Percentiles rank a stretch among this genome's conserved stretches.
These are phyloP conservation scores for Camponotus pennsylvanicus DNA, from an alignment of 1,140 invertebrate species.

Conservation along the genomic window DNA sequence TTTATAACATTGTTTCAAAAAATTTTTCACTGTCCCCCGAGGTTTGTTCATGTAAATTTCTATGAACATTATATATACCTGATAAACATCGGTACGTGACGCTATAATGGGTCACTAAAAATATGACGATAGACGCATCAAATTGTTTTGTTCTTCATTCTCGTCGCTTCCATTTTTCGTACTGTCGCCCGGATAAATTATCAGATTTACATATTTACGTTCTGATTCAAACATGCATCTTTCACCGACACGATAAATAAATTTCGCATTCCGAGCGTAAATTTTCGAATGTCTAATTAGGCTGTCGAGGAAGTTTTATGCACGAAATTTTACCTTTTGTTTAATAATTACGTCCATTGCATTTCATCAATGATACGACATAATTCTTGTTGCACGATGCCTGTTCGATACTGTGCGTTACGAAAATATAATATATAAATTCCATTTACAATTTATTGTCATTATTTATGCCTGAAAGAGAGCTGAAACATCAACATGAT, in stretches of 20 bases:
- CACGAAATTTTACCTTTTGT: slow-evolving; percentile 22
- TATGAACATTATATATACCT: slow-evolving; percentile 34
- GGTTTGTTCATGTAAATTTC: slow-evolving; percentile 49
- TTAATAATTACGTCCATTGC: slow-evolving; percentile 21
- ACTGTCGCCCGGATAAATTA: background rate
- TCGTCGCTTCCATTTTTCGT: slow-evolving; percentile 3
- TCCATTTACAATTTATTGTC: background rate
- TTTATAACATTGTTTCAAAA: slow-evolving; percentile 23
- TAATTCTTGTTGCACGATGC: slow-evolving; percentile 29
- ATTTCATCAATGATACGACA: slow-evolving; percentile 2
- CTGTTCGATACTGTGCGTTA: background rate
- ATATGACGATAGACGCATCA: slow-evolving; percentile 23
- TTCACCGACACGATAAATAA: background rate
- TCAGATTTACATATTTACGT: slow-evolving; percentile 28
- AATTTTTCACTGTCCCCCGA: background rate
- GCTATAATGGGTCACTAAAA: slow-evolving; percentile 40
- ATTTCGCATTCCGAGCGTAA: background rate
- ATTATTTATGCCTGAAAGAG: slow-evolving; percentile 45
- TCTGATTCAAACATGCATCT: slow-evolving; percentile 24
- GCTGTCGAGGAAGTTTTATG: background rate
- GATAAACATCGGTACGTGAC: slow-evolving; percentile 49
- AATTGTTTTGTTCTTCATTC: slow-evolving; percentile 55
- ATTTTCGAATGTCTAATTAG: slow-evolving; percentile 40
- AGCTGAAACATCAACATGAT: slow-evolving; percentile 30
- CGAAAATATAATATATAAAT: slow-evolving; percentile 40